A percentile compares a stretch with the other conserved stretches of the same genome.
Conservation (phyloP, 2,113 vertebrate species). For the Ptilorrhoa leucosticta region DNA sequence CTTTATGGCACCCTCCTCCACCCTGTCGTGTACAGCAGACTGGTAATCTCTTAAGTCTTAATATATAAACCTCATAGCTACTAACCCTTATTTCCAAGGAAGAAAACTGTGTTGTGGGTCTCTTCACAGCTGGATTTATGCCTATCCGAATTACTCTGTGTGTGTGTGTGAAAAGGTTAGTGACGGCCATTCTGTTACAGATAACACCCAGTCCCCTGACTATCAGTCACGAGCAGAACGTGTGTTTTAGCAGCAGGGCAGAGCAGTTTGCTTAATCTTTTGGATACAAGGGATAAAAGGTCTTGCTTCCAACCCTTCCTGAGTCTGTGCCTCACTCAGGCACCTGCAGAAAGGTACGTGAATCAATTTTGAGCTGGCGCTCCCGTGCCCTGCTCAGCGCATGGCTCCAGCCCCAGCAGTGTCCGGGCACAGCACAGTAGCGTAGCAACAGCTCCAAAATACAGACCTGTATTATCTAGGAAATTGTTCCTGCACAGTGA, state of each 20-base stretch:
- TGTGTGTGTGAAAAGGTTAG: neutral
- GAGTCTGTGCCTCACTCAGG: neutral
- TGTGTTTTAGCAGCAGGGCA: neutral
- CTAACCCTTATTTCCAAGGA: neutral
- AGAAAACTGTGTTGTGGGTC: neutral
- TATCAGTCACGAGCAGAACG: neutral
- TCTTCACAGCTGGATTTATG: neutral
- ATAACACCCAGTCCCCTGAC: neutral
- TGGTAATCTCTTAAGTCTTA: neutral
- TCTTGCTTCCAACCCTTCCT: neutral
- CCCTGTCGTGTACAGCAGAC: neutral
- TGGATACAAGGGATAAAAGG: neutral
- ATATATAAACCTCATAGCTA: neutral
- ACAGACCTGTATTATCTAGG: neutral
- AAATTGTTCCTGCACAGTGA: constrained; percentile 9
- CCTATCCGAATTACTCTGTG: neutral
- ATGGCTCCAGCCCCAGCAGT: neutral
- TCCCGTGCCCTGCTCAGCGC: neutral
- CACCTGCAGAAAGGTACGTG: neutral
- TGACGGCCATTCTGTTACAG: neutral
- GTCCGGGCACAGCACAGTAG: neutral
- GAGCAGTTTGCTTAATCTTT: neutral
- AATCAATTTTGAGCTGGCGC: neutral
- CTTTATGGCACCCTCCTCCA: neutral
- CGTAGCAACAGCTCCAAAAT: constrained; percentile 50